phyloP scores from a whole-genome alignment of 2,888 invertebrate genomes.

The Acanthococcus lagerstroemiae region DNA sequence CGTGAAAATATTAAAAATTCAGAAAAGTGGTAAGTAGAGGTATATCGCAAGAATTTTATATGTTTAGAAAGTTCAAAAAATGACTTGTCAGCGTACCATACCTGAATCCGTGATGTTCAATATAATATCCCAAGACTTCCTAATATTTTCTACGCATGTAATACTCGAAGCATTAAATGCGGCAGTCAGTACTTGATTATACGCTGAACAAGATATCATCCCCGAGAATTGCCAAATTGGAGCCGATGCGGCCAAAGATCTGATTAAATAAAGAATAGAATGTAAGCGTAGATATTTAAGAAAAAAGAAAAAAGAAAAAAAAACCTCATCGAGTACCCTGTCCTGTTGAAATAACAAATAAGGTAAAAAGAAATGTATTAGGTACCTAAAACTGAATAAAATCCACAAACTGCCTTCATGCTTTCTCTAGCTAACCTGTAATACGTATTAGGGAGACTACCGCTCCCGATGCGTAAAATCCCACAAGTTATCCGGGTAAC shows the following conservation, averaged over 20 bases:
- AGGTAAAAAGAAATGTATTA: too few relatives aligned
- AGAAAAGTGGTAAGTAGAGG: too few relatives aligned
- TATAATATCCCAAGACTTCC: slow-evolving; percentile 66
- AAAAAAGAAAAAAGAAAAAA: not conserved
- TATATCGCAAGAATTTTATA: too few relatives aligned
- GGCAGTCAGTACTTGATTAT: slow-evolving; percentile 65
- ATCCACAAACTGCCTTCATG: too few relatives aligned
- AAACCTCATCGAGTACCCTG: not conserved
- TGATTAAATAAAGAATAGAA: slow-evolving; percentile 40
- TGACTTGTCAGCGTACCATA: slow-evolving; percentile 42
- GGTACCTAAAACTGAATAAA: too few relatives aligned
- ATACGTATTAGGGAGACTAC: too few relatives aligned
- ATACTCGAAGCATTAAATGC: slow-evolving; percentile 53
- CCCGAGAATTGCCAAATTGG: slow-evolving; percentile 79
- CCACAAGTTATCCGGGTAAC: too few relatives aligned
- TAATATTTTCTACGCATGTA: slow-evolving; percentile 61
- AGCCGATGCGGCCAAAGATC: slow-evolving; percentile 86
- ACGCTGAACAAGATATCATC: slow-evolving; percentile 67
- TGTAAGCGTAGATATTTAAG: not conserved
- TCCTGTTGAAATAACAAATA: too few relatives aligned
- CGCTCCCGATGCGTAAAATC: too few relatives aligned
- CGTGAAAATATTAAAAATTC: too few relatives aligned
- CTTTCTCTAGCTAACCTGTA: too few relatives aligned
- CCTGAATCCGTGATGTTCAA: slow-evolving; percentile 46
- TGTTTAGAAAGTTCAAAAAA: too few relatives aligned